Evolutionary conservation across 1,140 invertebrate species (phyloP).

Genomic region (Dendrolimus kikuchii): DNA sequence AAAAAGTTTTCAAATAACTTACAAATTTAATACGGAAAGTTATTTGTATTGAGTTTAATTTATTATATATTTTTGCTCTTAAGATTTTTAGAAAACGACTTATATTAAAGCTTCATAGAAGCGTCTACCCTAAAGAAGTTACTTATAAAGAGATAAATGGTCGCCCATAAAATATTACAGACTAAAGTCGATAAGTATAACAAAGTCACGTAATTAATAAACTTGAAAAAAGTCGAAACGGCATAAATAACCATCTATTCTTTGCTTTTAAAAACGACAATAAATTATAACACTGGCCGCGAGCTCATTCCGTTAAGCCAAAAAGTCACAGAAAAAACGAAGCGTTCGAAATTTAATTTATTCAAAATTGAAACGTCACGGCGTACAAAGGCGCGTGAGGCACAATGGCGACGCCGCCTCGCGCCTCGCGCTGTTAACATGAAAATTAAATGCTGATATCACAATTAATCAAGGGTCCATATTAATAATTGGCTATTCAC

Average conservation of each 20-base stretch:
- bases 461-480: conserved; percentile 70
- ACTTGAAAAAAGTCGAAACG: conserved; percentile 14
- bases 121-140: too few relatives aligned
- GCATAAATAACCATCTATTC: conserved; percentile 43
- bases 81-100: too few relatives aligned
- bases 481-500: conserved; percentile 72
- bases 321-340: conserved; percentile 60
- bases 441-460: conserved; percentile 71
- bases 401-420: conserved; percentile 44
- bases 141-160: too few relatives aligned
- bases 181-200: too few relatives aligned
- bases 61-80: too few relatives aligned
- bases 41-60: too few relatives aligned
- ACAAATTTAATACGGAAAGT: too few relatives aligned
- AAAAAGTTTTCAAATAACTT: background rate
- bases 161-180: too few relatives aligned
- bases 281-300: conserved; percentile 61
- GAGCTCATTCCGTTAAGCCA: conserved; percentile 50
- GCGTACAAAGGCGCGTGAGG: conserved; percentile 51
- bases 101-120: too few relatives aligned
- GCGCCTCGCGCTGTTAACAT: conserved; percentile 55
- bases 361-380: conserved; percentile 72
- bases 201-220: too few relatives aligned
- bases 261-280: conserved; percentile 46
- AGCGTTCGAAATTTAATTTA: conserved; percentile 72